Evolutionary conservation across 2,888 invertebrate genomes (phyloP), one percentile per base, ranked within the genome.

Genomic region (Caenorhabditis sp.): DNA sequence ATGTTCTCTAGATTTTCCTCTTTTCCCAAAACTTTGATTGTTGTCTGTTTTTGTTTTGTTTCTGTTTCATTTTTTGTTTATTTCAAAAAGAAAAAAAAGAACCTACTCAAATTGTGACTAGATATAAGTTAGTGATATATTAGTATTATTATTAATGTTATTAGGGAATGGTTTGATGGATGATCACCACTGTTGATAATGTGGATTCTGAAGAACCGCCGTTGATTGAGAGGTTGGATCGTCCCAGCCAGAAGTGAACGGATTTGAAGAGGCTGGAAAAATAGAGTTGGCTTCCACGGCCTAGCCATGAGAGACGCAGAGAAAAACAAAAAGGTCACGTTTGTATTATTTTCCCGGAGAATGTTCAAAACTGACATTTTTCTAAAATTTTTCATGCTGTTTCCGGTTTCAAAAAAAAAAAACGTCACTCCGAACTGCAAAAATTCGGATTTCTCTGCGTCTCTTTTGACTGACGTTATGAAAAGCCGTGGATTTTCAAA

Each of bases 201-300:
- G 68, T 0, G 76, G 78, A 61, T 78, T 78, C 17, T 69, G 74
- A 24, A 73, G 69, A 27, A 65, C 67, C 23, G 60, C 61, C 21
- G 24, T 49, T 17, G 60, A 55, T 36, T 53, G 24, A 24, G 43
- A 61, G 36, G 21, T 58, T n/a, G 31, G 54, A 23, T 79, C 79
- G 36, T 77, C 79, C 79, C 79, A 79, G 24, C 64, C 55, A 2
- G 61, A n/a, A 1, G 77, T 75, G 60, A 79, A 79, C 12, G 79
- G 77, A 65, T 79, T 79, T 17, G 78, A 66, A 55, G 43, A 65
- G n/a, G n/a, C n/a, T n/a, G n/a, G n/a, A n/a, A n/a, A n/a, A n/a
- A n/a, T n/a, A n/a, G n/a, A n/a, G n/a, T n/a, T n/a, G n/a, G n/a
- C n/a, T n/a, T n/a, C n/a, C n/a, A n/a, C n/a, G n/a, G n/a, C n/a